Evolutionary conservation across 2,888 invertebrate species (phyloP).

Genomic region (Brenthis ino): DNA sequence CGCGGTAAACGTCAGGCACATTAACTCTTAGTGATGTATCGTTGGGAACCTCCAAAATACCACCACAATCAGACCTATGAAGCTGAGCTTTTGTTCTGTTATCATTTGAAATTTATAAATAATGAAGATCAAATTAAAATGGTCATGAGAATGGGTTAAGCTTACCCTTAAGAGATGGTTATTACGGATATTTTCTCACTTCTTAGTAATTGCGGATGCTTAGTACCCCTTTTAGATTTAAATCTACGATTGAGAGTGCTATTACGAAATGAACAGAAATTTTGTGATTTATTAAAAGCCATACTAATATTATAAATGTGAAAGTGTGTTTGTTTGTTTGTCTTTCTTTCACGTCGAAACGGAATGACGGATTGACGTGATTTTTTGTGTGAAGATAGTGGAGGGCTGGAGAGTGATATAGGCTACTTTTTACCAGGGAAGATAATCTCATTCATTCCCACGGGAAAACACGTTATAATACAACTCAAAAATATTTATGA

Average conservation of each 20-base stretch:
- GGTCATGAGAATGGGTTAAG: conserved; percentile 13
- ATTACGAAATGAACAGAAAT: conserved; percentile 2
- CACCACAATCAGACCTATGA: conserved; percentile 15
- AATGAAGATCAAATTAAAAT: conserved; percentile 14
- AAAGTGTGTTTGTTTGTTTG: too few relatives aligned
- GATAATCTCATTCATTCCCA: too few relatives aligned
- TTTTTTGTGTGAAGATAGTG: too few relatives aligned
- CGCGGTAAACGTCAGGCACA: conserved; percentile 26
- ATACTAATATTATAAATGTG: too few relatives aligned
- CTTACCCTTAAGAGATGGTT: conserved; percentile 24
- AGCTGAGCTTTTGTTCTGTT: conserved; percentile 5
- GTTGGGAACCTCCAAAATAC: conserved; percentile 17
- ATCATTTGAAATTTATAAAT: conserved; percentile 19
- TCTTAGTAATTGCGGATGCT: conserved; percentile 12
- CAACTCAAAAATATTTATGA: too few relatives aligned
- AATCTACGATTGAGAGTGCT: background rate
- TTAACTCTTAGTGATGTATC: conserved; percentile 31
- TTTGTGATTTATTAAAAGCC: background rate
- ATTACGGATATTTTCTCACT: conserved; percentile 23
- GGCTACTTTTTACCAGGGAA: too few relatives aligned
- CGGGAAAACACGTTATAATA: too few relatives aligned
- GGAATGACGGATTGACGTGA: too few relatives aligned
- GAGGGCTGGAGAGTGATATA: too few relatives aligned
- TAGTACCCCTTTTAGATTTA: conserved; percentile 25
- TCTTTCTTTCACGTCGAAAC: too few relatives aligned